phyloP scores from a whole-genome alignment of 2,113 vertebrate genomes.

The Lepidothrix coronata region DNA sequence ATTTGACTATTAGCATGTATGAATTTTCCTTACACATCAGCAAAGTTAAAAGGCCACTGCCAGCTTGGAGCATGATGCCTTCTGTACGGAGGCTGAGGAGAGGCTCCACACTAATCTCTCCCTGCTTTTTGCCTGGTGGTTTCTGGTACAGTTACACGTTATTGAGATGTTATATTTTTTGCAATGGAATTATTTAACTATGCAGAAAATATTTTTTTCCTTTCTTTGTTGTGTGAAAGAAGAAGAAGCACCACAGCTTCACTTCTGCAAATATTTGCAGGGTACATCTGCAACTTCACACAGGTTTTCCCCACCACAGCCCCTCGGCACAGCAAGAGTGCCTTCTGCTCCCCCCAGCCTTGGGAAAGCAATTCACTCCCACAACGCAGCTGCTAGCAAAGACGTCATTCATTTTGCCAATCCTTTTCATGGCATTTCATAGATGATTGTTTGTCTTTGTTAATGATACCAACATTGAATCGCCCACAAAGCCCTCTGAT shows the following conservation, averaged over 20 bases:
- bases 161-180: neutral
- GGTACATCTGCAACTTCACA: neutral
- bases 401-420: neutral
- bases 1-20: neutral
- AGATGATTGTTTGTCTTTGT: neutral
- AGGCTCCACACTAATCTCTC: neutral
- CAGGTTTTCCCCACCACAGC: neutral
- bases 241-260: neutral
- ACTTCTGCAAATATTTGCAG: neutral
- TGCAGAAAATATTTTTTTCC: neutral
- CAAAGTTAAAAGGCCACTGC: constrained; percentile 3
- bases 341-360: neutral
- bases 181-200: neutral
- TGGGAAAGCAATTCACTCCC: neutral
- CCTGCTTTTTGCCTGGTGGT: neutral
- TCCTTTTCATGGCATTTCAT: neutral
- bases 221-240: neutral
- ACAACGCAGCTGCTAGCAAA: neutral
- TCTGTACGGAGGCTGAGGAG: neutral
- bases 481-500: neutral
- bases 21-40: neutral
- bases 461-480: neutral
- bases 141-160: neutral
- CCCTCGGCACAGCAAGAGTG: neutral
- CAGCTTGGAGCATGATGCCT: neutral